Evolutionary conservation across 2,888 invertebrate genomes (phyloP).

Genomic region (Chesias legatella): DNA sequence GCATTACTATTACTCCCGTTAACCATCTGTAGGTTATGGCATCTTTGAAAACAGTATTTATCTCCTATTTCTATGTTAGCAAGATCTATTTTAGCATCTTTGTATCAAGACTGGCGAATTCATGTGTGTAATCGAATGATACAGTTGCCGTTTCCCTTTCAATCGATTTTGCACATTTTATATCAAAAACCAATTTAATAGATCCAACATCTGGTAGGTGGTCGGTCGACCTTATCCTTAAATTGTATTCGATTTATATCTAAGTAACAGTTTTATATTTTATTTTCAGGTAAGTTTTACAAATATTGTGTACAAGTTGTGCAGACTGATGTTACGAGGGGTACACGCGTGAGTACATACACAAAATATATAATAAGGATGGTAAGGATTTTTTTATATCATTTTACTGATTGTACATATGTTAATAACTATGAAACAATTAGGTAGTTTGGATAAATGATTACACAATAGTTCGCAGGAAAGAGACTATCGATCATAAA

Average conservation of each 20-base stretch:
- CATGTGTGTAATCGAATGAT: slow-evolving; percentile 38
- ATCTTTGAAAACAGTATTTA: slow-evolving; percentile 6
- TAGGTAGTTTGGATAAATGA: too few species aligned
- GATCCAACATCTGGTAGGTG: slow-evolving; percentile 55
- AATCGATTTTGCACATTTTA: slow-evolving; percentile 62
- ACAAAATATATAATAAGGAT: too few species aligned
- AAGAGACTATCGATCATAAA: too few species aligned
- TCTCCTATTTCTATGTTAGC: slow-evolving; percentile 17
- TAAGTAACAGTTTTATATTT: slow-evolving; percentile 46
- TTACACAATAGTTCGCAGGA: too few species aligned
- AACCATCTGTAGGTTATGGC: slow-evolving; percentile 28
- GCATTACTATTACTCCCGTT: slow-evolving; percentile 50
- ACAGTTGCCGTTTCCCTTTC: slow-evolving; percentile 61
- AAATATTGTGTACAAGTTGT: slow-evolving; percentile 37
- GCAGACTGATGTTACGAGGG: slow-evolving; percentile 27
- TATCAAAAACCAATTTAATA: slow-evolving; percentile 55
- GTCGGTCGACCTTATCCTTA: slow-evolving; percentile 57
- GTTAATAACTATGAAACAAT: too few species aligned
- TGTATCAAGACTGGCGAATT: slow-evolving; percentile 21
- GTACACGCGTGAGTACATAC: slow-evolving; percentile 44
- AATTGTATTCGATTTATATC: slow-evolving; percentile 51
- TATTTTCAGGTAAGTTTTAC: slow-evolving; percentile 62
- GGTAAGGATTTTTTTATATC: too few species aligned
- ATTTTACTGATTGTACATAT: too few species aligned
- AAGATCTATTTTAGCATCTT: slow-evolving; percentile 30